Evolutionary conservation across 2,113 vertebrate species (phyloP).

Genomic region (Channa maculata): DNA sequence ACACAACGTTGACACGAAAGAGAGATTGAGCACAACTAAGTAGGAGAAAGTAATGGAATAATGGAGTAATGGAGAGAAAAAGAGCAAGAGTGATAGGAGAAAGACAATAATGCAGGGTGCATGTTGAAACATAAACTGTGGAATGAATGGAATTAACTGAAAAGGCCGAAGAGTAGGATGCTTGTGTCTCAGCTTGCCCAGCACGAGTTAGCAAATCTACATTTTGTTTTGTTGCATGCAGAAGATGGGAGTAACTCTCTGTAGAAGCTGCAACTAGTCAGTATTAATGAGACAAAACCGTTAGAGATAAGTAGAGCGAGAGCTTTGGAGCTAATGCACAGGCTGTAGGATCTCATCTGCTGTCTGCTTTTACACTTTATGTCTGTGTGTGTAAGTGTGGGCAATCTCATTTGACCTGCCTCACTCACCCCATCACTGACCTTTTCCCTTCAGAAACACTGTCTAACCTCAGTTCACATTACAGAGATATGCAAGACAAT

Average conservation of each 20-base stretch:
- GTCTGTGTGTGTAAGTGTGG: background rate
- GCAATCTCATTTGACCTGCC: conserved; percentile 44
- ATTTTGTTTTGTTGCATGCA: conserved; percentile 21
- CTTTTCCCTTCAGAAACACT: conserved; percentile 32
- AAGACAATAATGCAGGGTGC: conserved; percentile 40
- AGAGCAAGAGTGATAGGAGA: conserved; percentile 24
- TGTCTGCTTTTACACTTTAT: conserved; percentile 28
- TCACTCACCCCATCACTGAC: conserved; percentile 31
- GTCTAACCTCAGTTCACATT: conserved; percentile 42
- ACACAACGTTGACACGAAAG: conserved; percentile 25
- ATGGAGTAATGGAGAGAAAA: background rate
- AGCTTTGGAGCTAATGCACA: conserved; percentile 50
- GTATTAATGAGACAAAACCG: conserved; percentile 43
- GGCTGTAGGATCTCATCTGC: conserved; percentile 45
- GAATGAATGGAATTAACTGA: conserved; percentile 82
- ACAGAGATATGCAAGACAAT: conserved; percentile 15
- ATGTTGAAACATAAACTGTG: conserved; percentile 76
- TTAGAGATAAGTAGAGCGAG: conserved; percentile 20
- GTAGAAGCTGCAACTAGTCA: conserved; percentile 34
- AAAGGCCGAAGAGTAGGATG: conserved; percentile 53
- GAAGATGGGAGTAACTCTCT: conserved; percentile 7
- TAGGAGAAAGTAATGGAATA: conserved; percentile 26
- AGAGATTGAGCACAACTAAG: conserved; percentile 5
- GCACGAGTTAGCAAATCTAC: background rate
- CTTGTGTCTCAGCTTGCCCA: conserved; percentile 71